Conservation (phyloP, 2,113 vertebrate genomes). For the Actenoides lindsayi region DNA sequence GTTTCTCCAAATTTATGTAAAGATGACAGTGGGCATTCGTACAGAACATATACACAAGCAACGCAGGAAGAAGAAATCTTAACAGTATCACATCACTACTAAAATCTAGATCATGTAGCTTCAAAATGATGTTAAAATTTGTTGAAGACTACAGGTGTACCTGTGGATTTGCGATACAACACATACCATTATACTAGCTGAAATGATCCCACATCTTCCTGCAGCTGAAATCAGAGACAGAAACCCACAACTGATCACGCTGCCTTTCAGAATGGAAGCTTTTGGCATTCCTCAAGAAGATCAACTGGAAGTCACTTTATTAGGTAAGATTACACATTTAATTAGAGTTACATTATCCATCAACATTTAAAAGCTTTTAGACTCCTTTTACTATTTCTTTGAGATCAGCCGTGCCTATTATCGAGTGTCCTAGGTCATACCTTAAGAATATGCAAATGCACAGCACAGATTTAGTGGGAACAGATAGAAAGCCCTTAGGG, state of each 20-base stretch:
- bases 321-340: neutral
- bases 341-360: neutral
- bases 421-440: neutral
- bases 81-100: neutral
- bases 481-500: neutral
- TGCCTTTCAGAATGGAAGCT: neutral
- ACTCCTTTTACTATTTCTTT: neutral
- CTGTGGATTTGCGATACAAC: neutral
- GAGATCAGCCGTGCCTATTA: neutral
- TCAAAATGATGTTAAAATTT: neutral
- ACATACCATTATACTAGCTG: neutral
- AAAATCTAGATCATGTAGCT: neutral
- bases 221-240: neutral
- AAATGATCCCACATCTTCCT: neutral
- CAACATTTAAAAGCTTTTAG: neutral
- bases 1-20: neutral
- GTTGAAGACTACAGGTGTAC: neutral
- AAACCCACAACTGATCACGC: neutral
- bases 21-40: neutral
- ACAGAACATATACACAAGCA: neutral
- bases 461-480: neutral
- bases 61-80: neutral
- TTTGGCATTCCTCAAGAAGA: neutral
- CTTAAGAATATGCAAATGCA: neutral
- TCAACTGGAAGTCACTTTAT: neutral